Conservation (phyloP, 1,140 invertebrate genomes). For the Phymorhynchus buccinoides region DNA sequence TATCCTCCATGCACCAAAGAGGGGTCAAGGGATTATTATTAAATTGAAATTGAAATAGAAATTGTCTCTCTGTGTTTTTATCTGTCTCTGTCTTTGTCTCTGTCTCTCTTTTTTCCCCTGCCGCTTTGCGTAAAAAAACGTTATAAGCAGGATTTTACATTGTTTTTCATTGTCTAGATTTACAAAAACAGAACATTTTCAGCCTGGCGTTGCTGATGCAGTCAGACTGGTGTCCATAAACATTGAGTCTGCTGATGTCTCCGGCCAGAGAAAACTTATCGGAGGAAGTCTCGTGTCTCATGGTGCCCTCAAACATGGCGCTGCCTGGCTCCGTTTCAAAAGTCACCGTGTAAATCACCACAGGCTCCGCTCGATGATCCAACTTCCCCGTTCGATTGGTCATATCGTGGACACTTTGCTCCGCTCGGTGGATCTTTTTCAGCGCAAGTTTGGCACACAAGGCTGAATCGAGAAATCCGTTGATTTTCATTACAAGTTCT, state of each 20-base stretch:
- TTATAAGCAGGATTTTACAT: too few species aligned
- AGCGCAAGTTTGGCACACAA: conserved; percentile 53
- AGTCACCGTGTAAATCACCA: conserved; percentile 63
- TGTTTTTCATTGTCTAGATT: too few species aligned
- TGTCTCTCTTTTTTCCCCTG: too few species aligned
- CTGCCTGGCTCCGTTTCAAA: conserved; percentile 64
- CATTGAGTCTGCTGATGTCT: conserved; percentile 70
- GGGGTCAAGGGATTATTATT: too few species aligned
- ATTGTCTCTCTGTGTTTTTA: too few species aligned
- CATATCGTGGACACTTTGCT: conserved; percentile 56
- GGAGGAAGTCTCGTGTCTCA: conserved; percentile 48
- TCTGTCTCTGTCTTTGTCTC: too few species aligned
- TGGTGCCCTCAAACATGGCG: conserved; percentile 68
- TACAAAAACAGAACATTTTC: conserved; percentile 70
- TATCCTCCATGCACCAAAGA: too few species aligned
- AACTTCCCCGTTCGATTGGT: conserved; percentile 56
- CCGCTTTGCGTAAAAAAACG: too few species aligned
- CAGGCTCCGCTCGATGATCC: conserved; percentile 50
- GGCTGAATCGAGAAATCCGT: conserved; percentile 42
- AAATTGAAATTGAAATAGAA: too few species aligned
- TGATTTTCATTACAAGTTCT: conserved; percentile 55
- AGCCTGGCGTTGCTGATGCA: conserved; percentile 64
- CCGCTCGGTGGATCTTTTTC: conserved; percentile 38
- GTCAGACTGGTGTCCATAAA: conserved; percentile 63
- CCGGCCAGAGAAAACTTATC: conserved; percentile 54